phyloP scores from a whole-genome alignment of 2,797 vertebrate species.

The Apogon talboti region DNA sequence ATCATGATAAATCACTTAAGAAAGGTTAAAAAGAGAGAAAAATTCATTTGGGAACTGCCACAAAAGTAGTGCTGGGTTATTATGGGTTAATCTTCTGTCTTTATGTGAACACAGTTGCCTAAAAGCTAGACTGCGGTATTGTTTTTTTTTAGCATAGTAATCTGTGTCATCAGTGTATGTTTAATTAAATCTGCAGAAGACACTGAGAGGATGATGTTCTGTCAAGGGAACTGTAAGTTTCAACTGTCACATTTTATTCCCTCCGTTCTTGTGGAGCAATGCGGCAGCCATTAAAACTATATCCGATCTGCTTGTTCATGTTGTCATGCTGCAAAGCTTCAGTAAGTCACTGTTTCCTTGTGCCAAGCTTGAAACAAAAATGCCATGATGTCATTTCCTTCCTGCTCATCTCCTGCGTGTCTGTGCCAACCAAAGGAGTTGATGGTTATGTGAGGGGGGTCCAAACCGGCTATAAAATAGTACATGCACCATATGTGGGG shows the following conservation, averaged over 20 bases:
- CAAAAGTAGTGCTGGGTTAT: too few species aligned
- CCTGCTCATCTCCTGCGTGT: slow-evolving; percentile 33
- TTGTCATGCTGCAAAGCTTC: slow-evolving; percentile 12
- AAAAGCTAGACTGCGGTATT: background rate
- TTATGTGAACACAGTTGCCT: too few species aligned
- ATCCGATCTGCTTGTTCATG: slow-evolving; percentile 24
- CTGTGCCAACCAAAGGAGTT: slow-evolving; percentile 44
- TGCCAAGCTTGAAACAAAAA: slow-evolving; percentile 42
- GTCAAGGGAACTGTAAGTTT: slow-evolving; percentile 9
- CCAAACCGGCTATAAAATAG: slow-evolving; percentile 45
- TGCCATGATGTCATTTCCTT: slow-evolving; percentile 71
- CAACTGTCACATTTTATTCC: slow-evolving; percentile 9
- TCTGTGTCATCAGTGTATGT: too few species aligned
- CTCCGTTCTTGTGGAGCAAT: slow-evolving; percentile 24
- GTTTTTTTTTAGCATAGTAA: background rate
- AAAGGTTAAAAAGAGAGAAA: too few species aligned
- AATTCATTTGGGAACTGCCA: too few species aligned
- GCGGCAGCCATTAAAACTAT: slow-evolving; percentile 21
- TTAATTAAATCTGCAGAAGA: background rate
- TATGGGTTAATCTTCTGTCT: too few species aligned
- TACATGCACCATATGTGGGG: slow-evolving; percentile 48
- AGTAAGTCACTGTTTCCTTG: slow-evolving; percentile 10
- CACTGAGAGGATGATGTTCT: background rate
- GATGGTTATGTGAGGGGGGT: slow-evolving; percentile 41
- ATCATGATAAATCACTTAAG: too few species aligned